These are phyloP conservation scores for Nylanderia fulva DNA, from an alignment of 1,140 invertebrate genomes.

Conservation along the genomic window DNA sequence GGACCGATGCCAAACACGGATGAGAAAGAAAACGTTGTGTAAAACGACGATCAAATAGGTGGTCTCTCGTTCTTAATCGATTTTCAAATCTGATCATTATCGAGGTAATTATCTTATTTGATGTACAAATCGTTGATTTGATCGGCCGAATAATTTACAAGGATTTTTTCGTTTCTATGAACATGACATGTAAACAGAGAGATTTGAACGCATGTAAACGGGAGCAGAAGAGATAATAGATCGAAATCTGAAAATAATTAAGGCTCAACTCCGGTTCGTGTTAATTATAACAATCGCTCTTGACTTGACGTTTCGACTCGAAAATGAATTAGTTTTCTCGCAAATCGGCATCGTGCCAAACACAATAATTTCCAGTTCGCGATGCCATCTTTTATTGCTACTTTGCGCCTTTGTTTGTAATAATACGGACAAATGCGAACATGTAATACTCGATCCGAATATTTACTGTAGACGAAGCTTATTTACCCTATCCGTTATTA, in stretches of 20 bases:
- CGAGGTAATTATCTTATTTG: neutral
- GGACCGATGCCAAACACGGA: slow-evolving; percentile 46
- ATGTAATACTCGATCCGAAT: slow-evolving; percentile 47
- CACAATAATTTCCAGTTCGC: slow-evolving; percentile 52
- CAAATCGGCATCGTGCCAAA: slow-evolving; percentile 62
- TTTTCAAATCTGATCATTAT: neutral
- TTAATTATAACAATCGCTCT: slow-evolving; percentile 1
- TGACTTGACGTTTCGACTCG: neutral
- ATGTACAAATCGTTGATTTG: no score
- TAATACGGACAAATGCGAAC: slow-evolving; percentile 50
- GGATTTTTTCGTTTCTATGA: no score
- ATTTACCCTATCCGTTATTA: slow-evolving; percentile 34
- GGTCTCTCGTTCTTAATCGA: neutral
- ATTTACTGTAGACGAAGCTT: slow-evolving; percentile 59
- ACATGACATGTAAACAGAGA: no score
- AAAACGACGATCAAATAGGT: neutral
- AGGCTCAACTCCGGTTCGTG: neutral
- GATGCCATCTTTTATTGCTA: slow-evolving; percentile 65
- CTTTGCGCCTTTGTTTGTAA: slow-evolving; percentile 59
- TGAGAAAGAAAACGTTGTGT: slow-evolving; percentile 46
- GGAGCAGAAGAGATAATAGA: no score
- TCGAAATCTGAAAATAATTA: neutral
- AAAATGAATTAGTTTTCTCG: slow-evolving; percentile 56
- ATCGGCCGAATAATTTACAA: no score
- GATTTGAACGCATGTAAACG: no score